Conservation (phyloP, 2,113 vertebrate genomes). For the Azemiops feae region DNA sequence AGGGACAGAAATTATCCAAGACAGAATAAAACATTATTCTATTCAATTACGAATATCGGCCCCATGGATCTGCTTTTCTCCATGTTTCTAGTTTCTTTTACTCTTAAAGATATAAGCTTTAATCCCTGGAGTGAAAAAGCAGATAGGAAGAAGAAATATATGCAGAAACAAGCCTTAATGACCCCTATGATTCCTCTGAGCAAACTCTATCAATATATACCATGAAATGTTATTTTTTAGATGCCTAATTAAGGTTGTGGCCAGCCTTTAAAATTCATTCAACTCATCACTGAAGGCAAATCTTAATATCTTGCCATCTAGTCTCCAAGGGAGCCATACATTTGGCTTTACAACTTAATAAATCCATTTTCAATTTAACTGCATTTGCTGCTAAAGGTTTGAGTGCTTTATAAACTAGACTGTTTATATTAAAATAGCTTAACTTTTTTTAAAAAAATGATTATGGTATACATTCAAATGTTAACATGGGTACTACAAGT, state of each 20-base stretch:
- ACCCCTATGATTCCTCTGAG: constrained; percentile 15
- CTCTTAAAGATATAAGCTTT: not conserved
- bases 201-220: constrained; percentile 28
- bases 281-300: constrained; percentile 44
- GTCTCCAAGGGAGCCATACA: constrained; percentile 20
- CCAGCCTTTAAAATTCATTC: constrained; percentile 50
- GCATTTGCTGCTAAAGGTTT: constrained; percentile 22
- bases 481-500: no score
- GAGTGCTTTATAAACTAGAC: constrained; percentile 16
- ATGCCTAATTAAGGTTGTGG: constrained; percentile 47
- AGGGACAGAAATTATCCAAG: constrained; percentile 3
- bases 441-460: not conserved
- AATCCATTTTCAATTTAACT: constrained; percentile 62
- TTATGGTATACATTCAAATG: not conserved
- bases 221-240: constrained; percentile 15
- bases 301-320: constrained; percentile 38
- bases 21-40: not conserved
- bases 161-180: constrained; percentile 27
- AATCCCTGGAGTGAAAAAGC: not conserved
- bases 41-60: not conserved
- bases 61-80: fast-evolving
- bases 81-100: fast-evolving
- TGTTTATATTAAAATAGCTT: constrained; percentile 38
- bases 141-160: not conserved
- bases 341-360: constrained; percentile 51